Conservation (phyloP, 2,888 invertebrate species). For the Operophtera brumata region DNA sequence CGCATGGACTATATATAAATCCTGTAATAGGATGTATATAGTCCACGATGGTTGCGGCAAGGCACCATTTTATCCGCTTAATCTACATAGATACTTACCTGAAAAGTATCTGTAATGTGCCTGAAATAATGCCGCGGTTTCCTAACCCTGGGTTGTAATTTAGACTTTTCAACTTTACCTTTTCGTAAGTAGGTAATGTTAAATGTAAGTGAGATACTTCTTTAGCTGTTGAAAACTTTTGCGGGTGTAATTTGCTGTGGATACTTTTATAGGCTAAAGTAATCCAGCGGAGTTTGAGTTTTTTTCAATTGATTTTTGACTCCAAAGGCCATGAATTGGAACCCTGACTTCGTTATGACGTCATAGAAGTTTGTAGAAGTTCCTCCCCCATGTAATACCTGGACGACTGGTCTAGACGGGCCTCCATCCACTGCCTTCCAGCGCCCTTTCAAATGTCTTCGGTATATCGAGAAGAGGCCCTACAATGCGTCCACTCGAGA, state of each 20-base stretch:
- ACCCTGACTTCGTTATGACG: neutral
- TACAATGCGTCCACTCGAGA: too few species aligned
- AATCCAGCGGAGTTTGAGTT: neutral
- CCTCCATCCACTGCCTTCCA: too few species aligned
- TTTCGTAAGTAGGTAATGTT: constrained; percentile 10
- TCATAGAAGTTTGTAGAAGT: too few species aligned
- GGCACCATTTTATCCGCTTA: constrained; percentile 3
- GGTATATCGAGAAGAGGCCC: too few species aligned
- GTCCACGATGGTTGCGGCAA: too few species aligned
- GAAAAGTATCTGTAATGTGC: constrained; percentile 17
- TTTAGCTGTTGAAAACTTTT: constrained; percentile 19
- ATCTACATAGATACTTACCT: neutral
- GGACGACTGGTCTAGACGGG: too few species aligned
- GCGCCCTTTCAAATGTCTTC: too few species aligned
- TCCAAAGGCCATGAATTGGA: too few species aligned
- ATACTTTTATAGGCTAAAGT: constrained; percentile 4
- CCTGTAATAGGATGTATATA: too few species aligned
- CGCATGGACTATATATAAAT: too few species aligned
- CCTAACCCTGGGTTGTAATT: constrained; percentile 17
- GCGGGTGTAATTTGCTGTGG: constrained; percentile 4
- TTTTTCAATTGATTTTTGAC: neutral
- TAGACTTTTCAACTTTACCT: constrained; percentile 23
- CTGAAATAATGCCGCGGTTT: constrained; percentile 11
- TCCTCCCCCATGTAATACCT: too few species aligned
- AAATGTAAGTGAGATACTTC: constrained; percentile 16